Evolutionary conservation across 1,140 invertebrate genomes (phyloP).

Genomic region (Lysiphlebus fabarum): DNA sequence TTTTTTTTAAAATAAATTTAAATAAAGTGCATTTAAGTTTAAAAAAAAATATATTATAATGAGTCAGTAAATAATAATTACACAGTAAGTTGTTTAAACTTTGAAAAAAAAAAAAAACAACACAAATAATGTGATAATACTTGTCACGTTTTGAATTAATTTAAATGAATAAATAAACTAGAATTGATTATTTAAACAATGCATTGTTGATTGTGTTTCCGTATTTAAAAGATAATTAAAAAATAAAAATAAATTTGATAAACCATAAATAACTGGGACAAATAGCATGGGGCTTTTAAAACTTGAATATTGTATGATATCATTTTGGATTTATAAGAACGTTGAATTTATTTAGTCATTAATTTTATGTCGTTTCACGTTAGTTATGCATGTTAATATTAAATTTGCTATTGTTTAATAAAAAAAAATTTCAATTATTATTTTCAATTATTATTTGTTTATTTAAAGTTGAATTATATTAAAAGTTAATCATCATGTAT

Average conservation of each 20-base stretch:
- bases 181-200: constrained; percentile 32
- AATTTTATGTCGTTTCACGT: constrained; percentile 10
- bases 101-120: no score
- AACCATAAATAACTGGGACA: constrained; percentile 38
- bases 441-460: no score
- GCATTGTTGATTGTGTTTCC: constrained; percentile 38
- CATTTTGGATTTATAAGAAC: constrained; percentile 41
- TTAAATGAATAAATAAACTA: constrained; percentile 31
- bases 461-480: not conserved
- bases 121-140: constrained; percentile 22
- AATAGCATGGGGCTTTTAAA: constrained; percentile 20
- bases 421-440: constrained; percentile 1
- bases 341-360: constrained; percentile 9
- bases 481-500: no score
- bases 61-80: no score
- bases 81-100: no score
- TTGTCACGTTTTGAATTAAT: constrained; percentile 19
- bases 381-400: constrained; percentile 5
- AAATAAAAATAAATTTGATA: constrained; percentile 36
- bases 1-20: no score
- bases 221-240: constrained; percentile 23
- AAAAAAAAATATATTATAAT: no score
- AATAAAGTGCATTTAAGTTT: no score
- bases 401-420: constrained; percentile 9
- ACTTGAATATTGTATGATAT: constrained; percentile 22